Evolutionary conservation across 2,113 vertebrate genomes (phyloP), one percentile per base, ranked within the genome.

Genomic region (Microtus richardsoni): DNA sequence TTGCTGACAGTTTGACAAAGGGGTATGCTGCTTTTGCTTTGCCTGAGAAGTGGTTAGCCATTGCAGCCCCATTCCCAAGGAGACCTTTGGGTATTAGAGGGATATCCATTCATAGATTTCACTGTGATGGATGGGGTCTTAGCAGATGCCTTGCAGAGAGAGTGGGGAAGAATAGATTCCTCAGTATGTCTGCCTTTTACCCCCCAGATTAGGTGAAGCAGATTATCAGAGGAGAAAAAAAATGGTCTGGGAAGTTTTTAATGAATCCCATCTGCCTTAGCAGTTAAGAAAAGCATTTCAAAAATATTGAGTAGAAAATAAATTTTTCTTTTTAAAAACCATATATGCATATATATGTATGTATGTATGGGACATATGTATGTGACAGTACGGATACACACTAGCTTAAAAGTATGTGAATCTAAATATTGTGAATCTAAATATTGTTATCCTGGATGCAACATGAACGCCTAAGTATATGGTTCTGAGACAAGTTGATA

Each of bases 1-100:
- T 98, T 99, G 99, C 98, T 99, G 99, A 99, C 99, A 99, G 98
- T 98, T 98, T 99, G 98, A 99, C 99, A 97, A 96, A 98, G 98
- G 98, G 98, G 97, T 98, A 98, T 97, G 98, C 97, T 99, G 98
- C 98, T 98, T 99, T 99, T 99, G 98, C 98, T 98, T 98, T 97
- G 86, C 77, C 80, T 95, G 97, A 96, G 95, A 95, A 97, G 97
- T 98, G 98, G 98, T 98, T 96, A 98, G 98, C 96, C 95, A 71
- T 97, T 97, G 82, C 68, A 94, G 49, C 79, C 96, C 96, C 96
- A 88, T 96, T 97, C 95, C 64, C 92, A 96, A 98, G 96, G 98
- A 97, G 93, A 97, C 98, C 98, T 98, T 94, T 88, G 95, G 98
- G 99, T 98, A 99, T 99, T 99, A 98, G 98, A 97, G 96, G 97